Base-by-base conservation (phyloP, 2,888 invertebrate genomes). In the Plagodis dolabraria region DNA sequence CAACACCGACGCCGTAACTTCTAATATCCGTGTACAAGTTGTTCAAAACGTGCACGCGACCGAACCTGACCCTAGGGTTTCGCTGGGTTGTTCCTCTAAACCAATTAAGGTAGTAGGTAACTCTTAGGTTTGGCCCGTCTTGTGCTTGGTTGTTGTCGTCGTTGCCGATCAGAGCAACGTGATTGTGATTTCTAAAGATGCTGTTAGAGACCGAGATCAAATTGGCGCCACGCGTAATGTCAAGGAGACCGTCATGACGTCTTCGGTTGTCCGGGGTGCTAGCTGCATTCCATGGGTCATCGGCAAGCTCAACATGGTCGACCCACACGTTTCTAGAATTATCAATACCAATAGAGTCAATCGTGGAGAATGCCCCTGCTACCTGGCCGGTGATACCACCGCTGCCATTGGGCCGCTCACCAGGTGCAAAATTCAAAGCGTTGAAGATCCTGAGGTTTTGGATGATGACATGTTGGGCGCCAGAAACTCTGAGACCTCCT, bases 101-200 rank as follows among this genome's bases (percentile, higher is more conserved):
- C 67, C 64, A 67, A 53, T 67, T 67, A 5, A 45, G 43, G 45
- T 56, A 58, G 48, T 50, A 63, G 7, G 67, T 60, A 2, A 56
- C 48, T 47, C 60, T 60, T 34, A 67, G 57, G 7, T 56, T 60
- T 11, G 58, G 60, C 2, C 34, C 44, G 38, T 67, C 67, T 10
- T 45, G 35, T 1, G 50, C 35, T 0, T 6, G 49, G 33, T 47
- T 60, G 53, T 54, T 51, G 11, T 64, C 67, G 9, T 34, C 38
- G 51, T 60, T 55, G 2, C 67, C 67, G 35, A 64, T 48, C 46
- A 67, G 22, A 8, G 47, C 52, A 12, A 58, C 58, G 0, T 55
- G 33, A 46, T 63, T 50, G 47, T 64, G 64, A 42, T 67, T 67
- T 7, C 67, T 60, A 53, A 67, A 59, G 45, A 67, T 59, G 51